Evolutionary conservation across 2,888 invertebrate species (phyloP), one percentile per base, ranked within the genome.

Genomic region (Himalopsyche tibetana): DNA sequence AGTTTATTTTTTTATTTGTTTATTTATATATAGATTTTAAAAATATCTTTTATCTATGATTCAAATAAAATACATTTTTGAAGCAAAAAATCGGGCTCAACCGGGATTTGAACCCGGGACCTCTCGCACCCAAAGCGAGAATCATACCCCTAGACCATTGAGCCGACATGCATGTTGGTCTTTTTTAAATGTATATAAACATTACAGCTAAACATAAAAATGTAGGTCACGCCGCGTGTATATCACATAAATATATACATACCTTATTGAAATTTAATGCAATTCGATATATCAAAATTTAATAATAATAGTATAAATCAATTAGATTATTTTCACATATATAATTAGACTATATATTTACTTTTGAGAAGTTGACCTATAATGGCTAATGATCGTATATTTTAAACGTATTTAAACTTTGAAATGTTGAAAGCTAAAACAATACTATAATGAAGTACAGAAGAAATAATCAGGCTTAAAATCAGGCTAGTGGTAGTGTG

Each of bases 81-180:
- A 74, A 38, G 15, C 9, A 63, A 74, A 74, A 74, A 74, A 74
- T 74, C 74, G 93, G 93, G 93, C 93, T 93, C 93, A 93, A 92
- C 93, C 92, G 93, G 93, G 93, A 93, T 92, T 92, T 93, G 93
- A 93, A 93, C 93, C 93, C 93, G 92, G 93, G 93, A 93, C 93
- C 93, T 93, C 93, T 92, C 93, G 93, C 93, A 94, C 94, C 94
- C 94, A 93, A 94, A 94, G 94, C 94, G 94, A 94, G 93, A 94
- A 94, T 94, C 94, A 94, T 94, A 94, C 94, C 94, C 94, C 94
- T 94, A 94, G 94, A 94, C 94, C 94, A 94, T 94, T 94, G 94
- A 94, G 94, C 94, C 94, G 63, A 63, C 19, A 63, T 63, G 19
- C 63, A 8, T 5, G 19, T 8, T 56, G 1, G 28, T 6, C 11